Percentiles rank a stretch among this genome's conserved stretches.
These are phyloP conservation scores for Poeciliopsis prolifica DNA, from an alignment of 2,113 vertebrate species.

Conservation along the genomic window DNA sequence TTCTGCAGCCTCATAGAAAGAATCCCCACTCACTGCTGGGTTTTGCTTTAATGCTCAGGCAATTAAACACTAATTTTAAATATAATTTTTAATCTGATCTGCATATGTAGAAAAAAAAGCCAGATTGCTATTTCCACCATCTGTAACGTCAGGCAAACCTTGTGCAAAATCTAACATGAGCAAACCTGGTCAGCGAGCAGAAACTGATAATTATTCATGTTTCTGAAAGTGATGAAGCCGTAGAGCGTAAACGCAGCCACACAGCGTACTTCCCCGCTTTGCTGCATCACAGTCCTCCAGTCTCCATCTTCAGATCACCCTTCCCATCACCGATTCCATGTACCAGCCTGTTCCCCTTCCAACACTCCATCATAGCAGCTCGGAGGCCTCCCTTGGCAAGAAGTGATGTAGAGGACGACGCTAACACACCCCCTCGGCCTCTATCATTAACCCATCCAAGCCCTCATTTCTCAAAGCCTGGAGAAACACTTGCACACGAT, in stretches of 20 bases:
- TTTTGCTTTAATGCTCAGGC: no score
- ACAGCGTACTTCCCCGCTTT: slow-evolving; percentile 31
- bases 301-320: slow-evolving; percentile 47
- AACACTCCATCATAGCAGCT: slow-evolving; percentile 70
- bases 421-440: slow-evolving; percentile 74
- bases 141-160: no score
- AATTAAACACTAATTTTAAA: no score
- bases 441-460: slow-evolving; percentile 68
- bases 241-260: slow-evolving; percentile 16
- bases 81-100: no score
- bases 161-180: no score
- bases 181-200: neutral
- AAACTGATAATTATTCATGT: neutral
- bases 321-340: slow-evolving; percentile 63
- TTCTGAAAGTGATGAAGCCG: slow-evolving; percentile 36
- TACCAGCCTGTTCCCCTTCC: slow-evolving; percentile 55
- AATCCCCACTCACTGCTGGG: neutral
- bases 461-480: slow-evolving; percentile 69
- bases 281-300: slow-evolving; percentile 47
- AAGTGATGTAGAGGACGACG: slow-evolving; percentile 75
- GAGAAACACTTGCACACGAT: slow-evolving; percentile 47
- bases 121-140: no score
- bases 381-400: slow-evolving; percentile 66
- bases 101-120: no score
- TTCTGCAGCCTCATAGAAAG: neutral